A percentile compares a stretch with the other conserved stretches of the same genome.
phyloP scores from a whole-genome alignment of 2,113 vertebrate species.

The Oncorhynchus masou region DNA sequence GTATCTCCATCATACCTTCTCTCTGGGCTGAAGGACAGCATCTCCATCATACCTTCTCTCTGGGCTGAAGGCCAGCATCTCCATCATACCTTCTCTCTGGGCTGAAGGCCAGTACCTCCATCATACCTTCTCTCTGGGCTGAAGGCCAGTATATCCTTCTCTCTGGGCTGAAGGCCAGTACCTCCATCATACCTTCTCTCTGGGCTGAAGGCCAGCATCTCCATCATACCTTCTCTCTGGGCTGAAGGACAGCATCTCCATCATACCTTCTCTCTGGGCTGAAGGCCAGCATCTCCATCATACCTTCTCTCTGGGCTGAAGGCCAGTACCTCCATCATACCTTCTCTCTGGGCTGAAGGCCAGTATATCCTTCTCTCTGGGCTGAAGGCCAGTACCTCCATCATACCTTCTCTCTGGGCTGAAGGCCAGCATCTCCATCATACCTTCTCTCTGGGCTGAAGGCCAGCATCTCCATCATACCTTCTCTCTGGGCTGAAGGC shows the following conservation, averaged over 20 bases:
- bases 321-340: too few relatives aligned
- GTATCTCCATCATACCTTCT: background rate
- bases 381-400: too few relatives aligned
- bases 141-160: slow-evolving; percentile 63
- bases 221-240: background rate
- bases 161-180: slow-evolving; percentile 79
- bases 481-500: background rate
- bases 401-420: background rate
- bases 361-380: too few relatives aligned
- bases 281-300: too few relatives aligned
- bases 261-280: too few relatives aligned
- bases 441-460: background rate
- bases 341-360: too few relatives aligned
- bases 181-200: slow-evolving; percentile 63
- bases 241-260: too few relatives aligned
- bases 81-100: background rate
- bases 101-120: background rate
- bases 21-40: too few relatives aligned
- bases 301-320: too few relatives aligned
- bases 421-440: background rate
- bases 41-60: background rate
- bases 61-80: background rate
- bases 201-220: slow-evolving; percentile 11
- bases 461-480: background rate
- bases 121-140: background rate